Evolutionary conservation across 1,140 invertebrate species (phyloP).

Genomic region (Drosophila ironensis): DNA sequence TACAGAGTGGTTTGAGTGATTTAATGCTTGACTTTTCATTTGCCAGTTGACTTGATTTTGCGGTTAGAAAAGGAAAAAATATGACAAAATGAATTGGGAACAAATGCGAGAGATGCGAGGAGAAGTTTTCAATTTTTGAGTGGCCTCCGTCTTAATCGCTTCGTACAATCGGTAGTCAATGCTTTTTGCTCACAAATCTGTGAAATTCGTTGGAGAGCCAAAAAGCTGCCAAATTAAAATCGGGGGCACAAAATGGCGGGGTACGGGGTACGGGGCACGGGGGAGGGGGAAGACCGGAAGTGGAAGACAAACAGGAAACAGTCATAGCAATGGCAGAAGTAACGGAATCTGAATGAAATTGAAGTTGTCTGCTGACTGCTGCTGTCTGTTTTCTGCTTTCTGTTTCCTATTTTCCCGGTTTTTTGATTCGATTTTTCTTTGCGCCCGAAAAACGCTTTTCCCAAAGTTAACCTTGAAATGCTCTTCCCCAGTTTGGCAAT

Average conservation of each 20-base stretch:
- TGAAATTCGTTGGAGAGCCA: constrained; percentile 25
- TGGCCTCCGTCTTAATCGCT: constrained; percentile 48
- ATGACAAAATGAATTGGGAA: constrained; percentile 7
- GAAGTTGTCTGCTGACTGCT: constrained; percentile 8
- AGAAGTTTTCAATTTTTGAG: constrained; percentile 47
- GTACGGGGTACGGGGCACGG: too few relatives aligned
- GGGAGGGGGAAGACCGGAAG: constrained; percentile 5
- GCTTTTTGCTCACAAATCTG: constrained; percentile 7
- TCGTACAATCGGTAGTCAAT: constrained; percentile 5
- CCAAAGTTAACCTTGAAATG: constrained; percentile 45
- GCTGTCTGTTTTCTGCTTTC: neutral
- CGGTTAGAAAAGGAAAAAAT: neutral
- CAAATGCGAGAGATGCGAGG: neutral
- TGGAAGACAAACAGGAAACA: constrained; percentile 37
- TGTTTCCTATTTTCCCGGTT: neutral
- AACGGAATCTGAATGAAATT: constrained; percentile 28
- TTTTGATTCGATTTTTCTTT: neutral
- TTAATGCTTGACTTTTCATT: constrained; percentile 28
- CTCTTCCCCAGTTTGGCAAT: neutral
- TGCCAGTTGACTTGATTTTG: too few relatives aligned
- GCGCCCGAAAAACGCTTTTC: neutral
- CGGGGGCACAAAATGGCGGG: neutral
- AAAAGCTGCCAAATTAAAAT: constrained; percentile 36
- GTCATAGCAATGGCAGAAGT: constrained; percentile 19
- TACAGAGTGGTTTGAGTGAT: constrained; percentile 20